phyloP scores from a whole-genome alignment of 2,888 invertebrate species.

The Volucella inflata region DNA sequence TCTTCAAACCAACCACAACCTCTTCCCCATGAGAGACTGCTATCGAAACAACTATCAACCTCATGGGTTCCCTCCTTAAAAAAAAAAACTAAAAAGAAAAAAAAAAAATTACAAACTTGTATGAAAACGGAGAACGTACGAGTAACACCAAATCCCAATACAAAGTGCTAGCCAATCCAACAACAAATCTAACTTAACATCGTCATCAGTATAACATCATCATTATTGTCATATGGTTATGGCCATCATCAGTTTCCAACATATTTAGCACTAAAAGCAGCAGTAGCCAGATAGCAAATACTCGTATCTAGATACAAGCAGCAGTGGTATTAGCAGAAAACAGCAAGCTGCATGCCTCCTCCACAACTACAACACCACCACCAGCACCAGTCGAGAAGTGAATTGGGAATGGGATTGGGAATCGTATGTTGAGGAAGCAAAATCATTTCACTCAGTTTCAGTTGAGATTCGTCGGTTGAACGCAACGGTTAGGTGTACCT shows the following conservation, averaged over 20 bases:
- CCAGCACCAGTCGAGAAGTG: conserved; percentile 24
- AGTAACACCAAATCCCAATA: conserved; percentile 45
- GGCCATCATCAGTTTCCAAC: conserved; percentile 54
- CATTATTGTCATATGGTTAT: conserved; percentile 44
- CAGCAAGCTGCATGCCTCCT: background rate
- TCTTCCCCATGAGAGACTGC: conserved; percentile 1
- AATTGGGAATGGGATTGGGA: conserved; percentile 32
- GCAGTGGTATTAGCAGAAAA: conserved; percentile 11
- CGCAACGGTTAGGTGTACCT: conserved; percentile 59
- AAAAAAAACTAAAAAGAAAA: background rate
- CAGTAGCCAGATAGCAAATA: conserved; percentile 6
- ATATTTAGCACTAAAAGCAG: conserved; percentile 19
- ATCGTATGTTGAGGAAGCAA: conserved; percentile 65
- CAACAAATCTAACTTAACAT: conserved; percentile 35
- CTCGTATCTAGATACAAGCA: no score
- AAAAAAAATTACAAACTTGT: background rate
- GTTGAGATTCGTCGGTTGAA: conserved; percentile 74
- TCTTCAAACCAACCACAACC: conserved; percentile 11
- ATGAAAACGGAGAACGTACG: conserved; percentile 13
- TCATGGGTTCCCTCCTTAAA: conserved; percentile 38
- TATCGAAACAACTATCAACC: conserved; percentile 41
- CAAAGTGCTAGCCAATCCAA: conserved; percentile 32
- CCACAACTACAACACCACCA: conserved; percentile 16
- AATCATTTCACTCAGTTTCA: conserved; percentile 65
- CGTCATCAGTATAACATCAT: conserved; percentile 59